Percentiles rank a stretch among this genome's conserved stretches.
These are phyloP conservation scores for Tapirus terrestris DNA, from an alignment of 2,113 vertebrate genomes.

Conservation along the genomic window DNA sequence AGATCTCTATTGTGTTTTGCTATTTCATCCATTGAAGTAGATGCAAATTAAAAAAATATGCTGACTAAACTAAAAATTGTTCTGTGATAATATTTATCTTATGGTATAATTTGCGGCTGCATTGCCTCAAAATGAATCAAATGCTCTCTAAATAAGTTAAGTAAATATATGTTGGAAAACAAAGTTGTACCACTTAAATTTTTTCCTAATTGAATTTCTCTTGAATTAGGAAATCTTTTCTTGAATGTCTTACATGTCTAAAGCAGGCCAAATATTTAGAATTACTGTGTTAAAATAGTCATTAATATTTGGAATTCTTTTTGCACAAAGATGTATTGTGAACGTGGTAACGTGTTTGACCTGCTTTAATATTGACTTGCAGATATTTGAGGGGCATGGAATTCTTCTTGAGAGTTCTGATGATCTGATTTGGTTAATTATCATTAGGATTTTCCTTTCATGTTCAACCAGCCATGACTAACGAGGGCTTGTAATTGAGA, in stretches of 20 bases:
- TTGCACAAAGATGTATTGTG: neutral
- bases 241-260: neutral
- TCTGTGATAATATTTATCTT: neutral
- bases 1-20: neutral
- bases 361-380: neutral
- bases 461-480: neutral
- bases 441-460: neutral
- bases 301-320: neutral
- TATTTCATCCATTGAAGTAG: neutral
- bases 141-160: neutral
- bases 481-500: neutral
- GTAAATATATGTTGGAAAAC: neutral
- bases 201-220: conserved; percentile 14
- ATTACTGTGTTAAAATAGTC: neutral
- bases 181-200: neutral
- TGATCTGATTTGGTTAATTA: neutral
- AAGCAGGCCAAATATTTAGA: neutral
- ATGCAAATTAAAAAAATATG: neutral
- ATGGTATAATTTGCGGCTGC: neutral
- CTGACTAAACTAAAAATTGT: neutral
- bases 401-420: neutral
- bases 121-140: conserved; percentile 12
- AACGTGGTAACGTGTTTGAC: neutral
- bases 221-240: conserved; percentile 1
- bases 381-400: neutral